A percentile compares a stretch with the other conserved stretches of the same genome.
phyloP scores from a whole-genome alignment of 2,113 vertebrate genomes.

The Marmota monax region DNA sequence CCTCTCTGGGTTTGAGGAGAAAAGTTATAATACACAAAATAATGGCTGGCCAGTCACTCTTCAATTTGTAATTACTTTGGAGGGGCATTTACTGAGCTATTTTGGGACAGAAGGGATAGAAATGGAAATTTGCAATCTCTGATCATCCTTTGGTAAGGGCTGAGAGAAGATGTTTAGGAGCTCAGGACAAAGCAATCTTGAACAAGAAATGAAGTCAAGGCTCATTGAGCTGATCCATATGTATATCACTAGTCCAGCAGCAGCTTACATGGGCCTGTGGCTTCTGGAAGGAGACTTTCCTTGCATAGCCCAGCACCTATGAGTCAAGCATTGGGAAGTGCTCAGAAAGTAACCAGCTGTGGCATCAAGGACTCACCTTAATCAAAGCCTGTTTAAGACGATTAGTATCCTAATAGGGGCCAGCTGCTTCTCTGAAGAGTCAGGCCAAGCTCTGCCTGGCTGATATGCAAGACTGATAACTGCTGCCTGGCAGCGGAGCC shows the following conservation, averaged over 20 bases:
- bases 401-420: not conserved
- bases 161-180: not conserved
- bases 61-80: not conserved
- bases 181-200: not conserved
- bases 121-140: not conserved
- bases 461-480: fast-evolving
- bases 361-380: not conserved
- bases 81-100: not conserved
- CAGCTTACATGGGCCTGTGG: not conserved
- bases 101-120: not conserved
- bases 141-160: not conserved
- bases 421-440: not conserved
- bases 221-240: not conserved
- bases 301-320: not conserved
- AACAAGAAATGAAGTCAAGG: not conserved
- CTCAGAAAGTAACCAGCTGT: constrained; percentile 5
- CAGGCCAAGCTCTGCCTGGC: not conserved
- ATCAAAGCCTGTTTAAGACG: not conserved
- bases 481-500: not conserved
- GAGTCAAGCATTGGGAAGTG: not conserved
- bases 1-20: not conserved
- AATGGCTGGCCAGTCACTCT: not conserved
- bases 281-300: not conserved
- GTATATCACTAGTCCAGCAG: fast-evolving
- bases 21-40: not conserved